Conservation (phyloP, 2,888 invertebrate genomes). For the Agrenia bidenticulata region DNA sequence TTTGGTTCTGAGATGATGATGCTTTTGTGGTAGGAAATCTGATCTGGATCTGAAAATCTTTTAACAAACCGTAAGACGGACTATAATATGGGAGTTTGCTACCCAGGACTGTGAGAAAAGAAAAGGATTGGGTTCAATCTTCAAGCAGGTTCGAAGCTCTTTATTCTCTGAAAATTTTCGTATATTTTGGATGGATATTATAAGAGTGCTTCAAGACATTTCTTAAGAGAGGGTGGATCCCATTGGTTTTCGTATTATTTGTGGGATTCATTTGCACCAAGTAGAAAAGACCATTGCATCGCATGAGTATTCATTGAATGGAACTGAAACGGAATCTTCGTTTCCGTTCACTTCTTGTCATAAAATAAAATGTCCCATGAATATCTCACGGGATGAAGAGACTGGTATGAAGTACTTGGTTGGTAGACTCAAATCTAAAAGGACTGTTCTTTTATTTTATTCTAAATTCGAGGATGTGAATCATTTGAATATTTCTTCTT, state of each 20-base stretch:
- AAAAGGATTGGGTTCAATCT: conserved; percentile 2
- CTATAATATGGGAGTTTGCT: neutral
- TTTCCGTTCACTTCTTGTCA: conserved; percentile 21
- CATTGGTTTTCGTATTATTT: conserved; percentile 3
- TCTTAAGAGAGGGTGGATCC: conserved; percentile 1
- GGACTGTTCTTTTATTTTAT: no score
- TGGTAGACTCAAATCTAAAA: no score
- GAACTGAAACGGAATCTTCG: conserved; percentile 24
- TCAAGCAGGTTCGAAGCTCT: neutral
- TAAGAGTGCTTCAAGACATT: neutral
- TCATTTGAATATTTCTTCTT: no score
- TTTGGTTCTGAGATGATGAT: conserved; percentile 1
- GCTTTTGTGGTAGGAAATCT: conserved; percentile 10
- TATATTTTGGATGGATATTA: neutral
- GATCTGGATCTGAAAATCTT: conserved; percentile 13
- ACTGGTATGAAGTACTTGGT: neutral
- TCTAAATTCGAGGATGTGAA: no score
- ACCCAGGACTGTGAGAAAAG: neutral
- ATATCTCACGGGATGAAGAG: conserved; percentile 7
- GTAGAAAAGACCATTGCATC: neutral
- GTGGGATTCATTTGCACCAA: neutral
- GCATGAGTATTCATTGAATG: conserved; percentile 12
- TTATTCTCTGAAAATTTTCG: neutral
- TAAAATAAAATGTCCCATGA: conserved; percentile 14
- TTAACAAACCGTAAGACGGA: neutral